Evolutionary conservation across 1,140 invertebrate species (phyloP), one percentile per base, ranked within the genome.

Genomic region (Macrobrachium rosenbergii): DNA sequence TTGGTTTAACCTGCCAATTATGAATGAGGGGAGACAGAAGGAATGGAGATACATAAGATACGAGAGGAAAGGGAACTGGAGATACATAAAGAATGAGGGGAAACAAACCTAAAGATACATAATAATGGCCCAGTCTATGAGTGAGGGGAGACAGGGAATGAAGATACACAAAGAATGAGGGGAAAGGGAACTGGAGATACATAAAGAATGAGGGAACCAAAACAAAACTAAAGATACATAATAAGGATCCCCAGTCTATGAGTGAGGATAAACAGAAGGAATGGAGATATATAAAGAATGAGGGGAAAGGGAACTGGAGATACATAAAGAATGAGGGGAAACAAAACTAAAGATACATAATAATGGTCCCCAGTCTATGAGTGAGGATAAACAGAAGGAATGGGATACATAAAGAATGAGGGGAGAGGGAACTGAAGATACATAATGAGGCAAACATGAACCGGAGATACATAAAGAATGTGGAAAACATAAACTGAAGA

Each of bases 271-370:
- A 5, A 52, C 52, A 0, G 52, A 52, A 12, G 52, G 52, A 52
- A 52, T 8, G 52, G 52, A 5, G 58, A 63, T 17, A 80, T 58
- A 63, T 19, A 63, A 6, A 80, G 62, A 67, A 60, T 37, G 78
- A 80, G 78, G 43, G 78, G 64, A 60, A 80, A n/a, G 63, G 78
- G 62, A 59, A 80, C 45, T 52, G 45, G 78, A 80, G 59, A 75
- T 69, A 84, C n/a, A 84, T 69, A 84, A 59, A 84, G 76, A 81
- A 59, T 64, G 79, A 81, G 79, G 64, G 79, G 64, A 62, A 81
- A 28, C 43, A 19, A 59, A n/a, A 59, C 23, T 21, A 12, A 64
- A 5, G 21, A 23, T n/a, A 23, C 8, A 73, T 16, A 67, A 28
- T 5, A 28, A 19, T n/a, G 52, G 37, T n/a, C n/a, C 12, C 60